Conservation (phyloP, 2,888 invertebrate species). For the Tineola bisselliella region DNA sequence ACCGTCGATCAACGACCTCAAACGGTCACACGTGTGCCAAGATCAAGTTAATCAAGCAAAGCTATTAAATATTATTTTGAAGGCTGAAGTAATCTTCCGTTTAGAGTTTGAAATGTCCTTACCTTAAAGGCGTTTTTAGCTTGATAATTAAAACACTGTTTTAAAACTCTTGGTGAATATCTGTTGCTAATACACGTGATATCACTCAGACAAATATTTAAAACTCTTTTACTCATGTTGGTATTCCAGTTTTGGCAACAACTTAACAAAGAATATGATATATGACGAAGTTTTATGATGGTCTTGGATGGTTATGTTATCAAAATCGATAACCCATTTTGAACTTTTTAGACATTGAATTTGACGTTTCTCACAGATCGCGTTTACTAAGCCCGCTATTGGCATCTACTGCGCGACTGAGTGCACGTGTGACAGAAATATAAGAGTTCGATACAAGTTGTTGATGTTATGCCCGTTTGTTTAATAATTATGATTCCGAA, state of each 20-base stretch:
- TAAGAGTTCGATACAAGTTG: neutral
- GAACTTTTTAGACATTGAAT: conserved; percentile 39
- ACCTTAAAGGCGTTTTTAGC: conserved; percentile 43
- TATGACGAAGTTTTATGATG: conserved; percentile 28
- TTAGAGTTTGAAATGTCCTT: conserved; percentile 20
- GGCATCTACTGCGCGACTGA: neutral
- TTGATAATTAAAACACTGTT: conserved; percentile 24
- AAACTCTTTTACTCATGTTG: conserved; percentile 34
- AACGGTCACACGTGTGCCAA: neutral
- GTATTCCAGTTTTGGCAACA: conserved; percentile 1
- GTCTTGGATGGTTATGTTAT: conserved; percentile 31
- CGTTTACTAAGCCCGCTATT: neutral
- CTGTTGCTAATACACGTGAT: neutral
- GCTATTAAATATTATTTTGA: no score
- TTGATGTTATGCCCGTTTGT: neutral
- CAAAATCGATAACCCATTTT: conserved; percentile 54
- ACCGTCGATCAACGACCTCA: neutral
- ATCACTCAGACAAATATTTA: neutral
- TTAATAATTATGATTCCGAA: neutral
- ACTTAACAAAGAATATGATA: conserved; percentile 6
- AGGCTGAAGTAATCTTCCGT: no score
- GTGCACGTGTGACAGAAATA: neutral
- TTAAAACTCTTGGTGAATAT: neutral
- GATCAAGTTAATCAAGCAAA: no score
- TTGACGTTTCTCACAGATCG: conserved; percentile 19